Evolutionary conservation across 2,797 vertebrate genomes (phyloP).

Genomic region (Podargus strigoides): DNA sequence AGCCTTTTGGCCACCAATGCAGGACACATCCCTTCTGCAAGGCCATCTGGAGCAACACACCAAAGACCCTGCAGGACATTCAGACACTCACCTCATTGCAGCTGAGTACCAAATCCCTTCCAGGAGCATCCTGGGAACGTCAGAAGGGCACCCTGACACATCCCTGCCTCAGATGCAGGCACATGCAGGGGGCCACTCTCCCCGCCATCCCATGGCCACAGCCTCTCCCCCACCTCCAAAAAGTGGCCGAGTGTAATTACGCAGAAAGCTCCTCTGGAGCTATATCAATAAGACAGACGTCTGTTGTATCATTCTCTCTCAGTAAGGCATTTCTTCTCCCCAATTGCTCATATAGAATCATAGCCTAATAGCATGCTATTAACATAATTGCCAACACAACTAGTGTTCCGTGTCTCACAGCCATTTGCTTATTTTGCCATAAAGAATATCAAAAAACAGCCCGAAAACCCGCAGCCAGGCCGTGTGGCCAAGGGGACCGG

Average conservation of each 20-base stretch:
- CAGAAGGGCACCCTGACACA: background rate
- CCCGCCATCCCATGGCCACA: background rate
- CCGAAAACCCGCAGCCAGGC: constrained; percentile 49
- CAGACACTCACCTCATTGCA: rapidly evolving
- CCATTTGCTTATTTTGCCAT: constrained; percentile 87
- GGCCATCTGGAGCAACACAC: background rate
- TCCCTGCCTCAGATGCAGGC: background rate
- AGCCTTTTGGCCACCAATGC: rapidly evolving
- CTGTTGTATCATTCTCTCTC: constrained; percentile 89
- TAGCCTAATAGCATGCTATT: constrained; percentile 98
- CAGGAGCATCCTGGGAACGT: background rate
- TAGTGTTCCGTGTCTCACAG: constrained; percentile 94
- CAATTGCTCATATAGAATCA: constrained; percentile 97
- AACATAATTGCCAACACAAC: constrained; percentile 98
- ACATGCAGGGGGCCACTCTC: background rate
- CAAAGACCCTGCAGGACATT: background rate
- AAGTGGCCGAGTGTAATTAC: constrained; percentile 84
- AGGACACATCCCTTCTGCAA: background rate
- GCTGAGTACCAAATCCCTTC: background rate
- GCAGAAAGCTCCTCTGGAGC: constrained; percentile 90
- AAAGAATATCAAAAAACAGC: constrained; percentile 74
- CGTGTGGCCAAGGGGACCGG: background rate
- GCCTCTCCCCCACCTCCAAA: constrained; percentile 52
- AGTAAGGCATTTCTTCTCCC: constrained; percentile 92
- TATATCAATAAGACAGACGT: constrained; percentile 90